These are phyloP conservation scores for Drosophila mojavensis DNA, from an alignment of 1,140 invertebrate genomes.

Conservation along the genomic window DNA sequence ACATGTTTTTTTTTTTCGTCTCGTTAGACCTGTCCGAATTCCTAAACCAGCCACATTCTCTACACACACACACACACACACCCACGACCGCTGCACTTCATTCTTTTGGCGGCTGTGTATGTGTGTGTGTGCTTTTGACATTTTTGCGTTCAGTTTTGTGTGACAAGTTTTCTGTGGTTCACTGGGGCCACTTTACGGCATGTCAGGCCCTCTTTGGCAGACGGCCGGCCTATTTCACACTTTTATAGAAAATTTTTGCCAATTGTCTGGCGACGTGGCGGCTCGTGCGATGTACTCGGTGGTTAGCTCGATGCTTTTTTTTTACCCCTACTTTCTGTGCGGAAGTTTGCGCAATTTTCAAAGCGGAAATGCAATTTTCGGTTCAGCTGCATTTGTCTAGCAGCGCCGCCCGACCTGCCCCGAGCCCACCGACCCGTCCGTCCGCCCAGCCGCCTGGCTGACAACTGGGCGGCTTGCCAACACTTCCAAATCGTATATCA, in stretches of 20 bases:
- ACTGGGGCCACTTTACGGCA: conserved; percentile 71
- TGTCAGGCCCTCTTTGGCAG: conserved; percentile 55
- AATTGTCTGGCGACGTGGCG: conserved; percentile 69
- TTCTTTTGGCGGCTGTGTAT: conserved; percentile 39
- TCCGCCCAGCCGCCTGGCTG: conserved; percentile 13
- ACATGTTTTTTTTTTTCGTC: conserved; percentile 2
- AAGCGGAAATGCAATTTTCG: conserved; percentile 79
- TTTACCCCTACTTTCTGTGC: conserved; percentile 23
- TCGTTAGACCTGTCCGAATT: not conserved
- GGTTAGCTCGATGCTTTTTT: conserved; percentile 40
- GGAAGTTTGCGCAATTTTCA: conserved; percentile 79
- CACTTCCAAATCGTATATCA: conserved; percentile 81
- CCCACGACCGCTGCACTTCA: conserved; percentile 20
- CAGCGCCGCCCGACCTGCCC: conserved; percentile 28
- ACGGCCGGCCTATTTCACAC: conserved; percentile 74
- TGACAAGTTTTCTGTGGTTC: conserved; percentile 76
- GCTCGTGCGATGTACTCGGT: conserved; percentile 53
- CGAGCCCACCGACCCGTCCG: not conserved
- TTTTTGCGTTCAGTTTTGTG: conserved; percentile 72
- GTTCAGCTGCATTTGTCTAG: conserved; percentile 78
- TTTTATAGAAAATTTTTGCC: conserved; percentile 79
- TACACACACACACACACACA: not conserved
- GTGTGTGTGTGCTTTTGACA: conserved; percentile 67
- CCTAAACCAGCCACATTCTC: not conserved
- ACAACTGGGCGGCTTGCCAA: conserved; percentile 73